Evolutionary conservation across 2,888 invertebrate genomes (phyloP), one percentile per base, ranked within the genome.

Genomic region (Sinhomidia bicolor): DNA sequence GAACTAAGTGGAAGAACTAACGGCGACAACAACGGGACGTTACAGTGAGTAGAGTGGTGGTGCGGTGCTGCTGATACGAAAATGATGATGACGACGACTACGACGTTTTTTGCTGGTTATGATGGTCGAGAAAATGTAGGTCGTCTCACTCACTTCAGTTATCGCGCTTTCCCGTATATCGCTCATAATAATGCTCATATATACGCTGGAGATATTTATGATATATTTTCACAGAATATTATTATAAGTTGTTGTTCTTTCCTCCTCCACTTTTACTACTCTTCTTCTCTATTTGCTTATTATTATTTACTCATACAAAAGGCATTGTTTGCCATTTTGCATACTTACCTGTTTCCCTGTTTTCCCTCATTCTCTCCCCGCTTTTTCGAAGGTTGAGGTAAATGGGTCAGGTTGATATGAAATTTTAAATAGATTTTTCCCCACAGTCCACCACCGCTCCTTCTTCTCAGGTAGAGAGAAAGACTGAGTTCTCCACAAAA

Each of bases 361-460:
- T 23, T 17, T 23, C 60, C 14, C 23, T 23, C 62, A 14, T 29
- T 29, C 20, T n/a, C 20, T n/a, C 6, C 12, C 9, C 41, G 71
- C 36, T 44, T 57, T 79, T 79, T 71, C 71, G 74, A 84, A 84
- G 84, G 84, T 84, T 84, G 84, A 84, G 84, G 84, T 84, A 84
- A 84, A 84, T 84, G 76, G 84, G 84, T 84, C 84, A 76, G 84
- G 23, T 74, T 74, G 41, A 41, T 62, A 84, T 84, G 84, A 84
- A 84, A 84, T 47, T 84, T 84, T 84, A 84, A 84, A 74, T 62
- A 84, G 76, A 41, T 60, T 74, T 76, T 76, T 47, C n/a, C 47
- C 26, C 23, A 23, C 47, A 41, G 14, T 32, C 17, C 6, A 62
- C 36, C 12, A 68, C 6, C 7, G 36, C 12, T 14, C 54, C 17